phyloP scores from a whole-genome alignment of 2,113 vertebrate species.

The Megaleporinus macrocephalus region DNA sequence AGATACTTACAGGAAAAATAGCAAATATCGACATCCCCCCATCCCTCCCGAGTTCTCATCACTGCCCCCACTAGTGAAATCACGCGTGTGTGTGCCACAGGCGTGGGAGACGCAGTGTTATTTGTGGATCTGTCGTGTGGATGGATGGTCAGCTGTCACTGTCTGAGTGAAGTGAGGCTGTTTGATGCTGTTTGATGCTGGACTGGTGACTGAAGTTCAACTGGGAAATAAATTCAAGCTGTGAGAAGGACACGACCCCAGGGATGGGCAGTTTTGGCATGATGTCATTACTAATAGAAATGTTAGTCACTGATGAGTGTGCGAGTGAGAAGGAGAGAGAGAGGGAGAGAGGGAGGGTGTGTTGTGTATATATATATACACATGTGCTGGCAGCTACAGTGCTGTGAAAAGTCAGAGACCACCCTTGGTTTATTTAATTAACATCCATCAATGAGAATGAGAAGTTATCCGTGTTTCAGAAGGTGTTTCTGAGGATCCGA shows the following conservation, averaged over 20 bases:
- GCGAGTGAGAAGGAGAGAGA: slow-evolving; percentile 19
- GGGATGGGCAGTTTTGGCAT: slow-evolving; percentile 45
- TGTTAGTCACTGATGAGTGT: slow-evolving; percentile 55
- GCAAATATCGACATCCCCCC: no score
- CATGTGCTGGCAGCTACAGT: not conserved
- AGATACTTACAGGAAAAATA: no score
- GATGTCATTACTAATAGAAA: slow-evolving; percentile 64
- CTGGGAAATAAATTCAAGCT: slow-evolving; percentile 46
- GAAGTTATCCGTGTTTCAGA: no score
- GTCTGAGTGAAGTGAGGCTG: not conserved
- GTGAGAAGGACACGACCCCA: slow-evolving; percentile 52
- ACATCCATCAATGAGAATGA: no score
- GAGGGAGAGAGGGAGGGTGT: not conserved
- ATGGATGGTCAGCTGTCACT: not conserved
- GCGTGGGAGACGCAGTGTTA: no score
- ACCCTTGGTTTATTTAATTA: no score
- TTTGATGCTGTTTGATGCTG: not conserved
- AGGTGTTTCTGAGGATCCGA: no score
- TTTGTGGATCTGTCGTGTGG: not conserved
- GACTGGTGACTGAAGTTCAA: slow-evolving; percentile 40
- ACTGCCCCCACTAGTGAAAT: no score
- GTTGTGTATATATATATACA: not conserved
- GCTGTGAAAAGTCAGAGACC: not conserved
- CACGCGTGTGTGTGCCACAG: no score
- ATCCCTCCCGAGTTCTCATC: no score